These are phyloP conservation scores for Sander lucioperca DNA, from an alignment of 2,113 vertebrate species.

Conservation along the genomic window DNA sequence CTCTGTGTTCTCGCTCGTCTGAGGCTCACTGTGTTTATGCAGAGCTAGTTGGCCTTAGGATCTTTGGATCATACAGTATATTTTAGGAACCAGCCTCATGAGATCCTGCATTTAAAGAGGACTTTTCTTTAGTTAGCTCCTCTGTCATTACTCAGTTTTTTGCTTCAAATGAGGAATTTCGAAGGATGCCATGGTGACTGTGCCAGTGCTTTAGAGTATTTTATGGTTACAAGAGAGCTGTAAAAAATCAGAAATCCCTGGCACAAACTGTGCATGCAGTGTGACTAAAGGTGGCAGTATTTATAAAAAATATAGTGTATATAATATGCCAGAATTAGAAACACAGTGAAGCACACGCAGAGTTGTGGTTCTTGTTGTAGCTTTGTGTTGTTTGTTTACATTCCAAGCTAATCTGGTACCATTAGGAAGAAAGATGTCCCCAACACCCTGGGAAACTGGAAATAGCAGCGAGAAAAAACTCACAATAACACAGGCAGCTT, in stretches of 20 bases:
- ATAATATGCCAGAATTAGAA: background rate
- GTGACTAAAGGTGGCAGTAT: background rate
- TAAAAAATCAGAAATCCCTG: slow-evolving; percentile 30
- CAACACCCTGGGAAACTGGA: slow-evolving; percentile 19
- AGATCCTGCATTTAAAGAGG: slow-evolving; percentile 46
- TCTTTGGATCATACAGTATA: slow-evolving; percentile 59
- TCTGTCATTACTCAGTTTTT: slow-evolving; percentile 60
- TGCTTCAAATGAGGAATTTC: slow-evolving; percentile 32
- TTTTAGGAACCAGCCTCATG: slow-evolving; percentile 64
- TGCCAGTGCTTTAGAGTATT: slow-evolving; percentile 13
- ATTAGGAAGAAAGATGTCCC: background rate
- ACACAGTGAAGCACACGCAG: background rate
- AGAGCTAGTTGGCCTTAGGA: slow-evolving; percentile 44
- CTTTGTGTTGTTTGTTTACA: slow-evolving; percentile 45
- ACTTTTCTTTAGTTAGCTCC: slow-evolving; percentile 46
- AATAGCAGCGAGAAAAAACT: slow-evolving; percentile 25
- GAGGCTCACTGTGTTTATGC: slow-evolving; percentile 71
- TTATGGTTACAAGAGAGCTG: slow-evolving; percentile 13
- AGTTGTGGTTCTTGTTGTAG: slow-evolving; percentile 10
- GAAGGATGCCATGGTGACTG: slow-evolving; percentile 27
- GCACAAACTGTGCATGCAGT: background rate
- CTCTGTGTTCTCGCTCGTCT: slow-evolving; percentile 57
- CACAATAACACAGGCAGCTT: background rate
- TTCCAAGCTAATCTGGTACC: slow-evolving; percentile 12
- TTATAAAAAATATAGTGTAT: background rate